These are phyloP conservation scores for Laspeyria flexula DNA, from an alignment of 2,888 invertebrate genomes.

Conservation along the genomic window DNA sequence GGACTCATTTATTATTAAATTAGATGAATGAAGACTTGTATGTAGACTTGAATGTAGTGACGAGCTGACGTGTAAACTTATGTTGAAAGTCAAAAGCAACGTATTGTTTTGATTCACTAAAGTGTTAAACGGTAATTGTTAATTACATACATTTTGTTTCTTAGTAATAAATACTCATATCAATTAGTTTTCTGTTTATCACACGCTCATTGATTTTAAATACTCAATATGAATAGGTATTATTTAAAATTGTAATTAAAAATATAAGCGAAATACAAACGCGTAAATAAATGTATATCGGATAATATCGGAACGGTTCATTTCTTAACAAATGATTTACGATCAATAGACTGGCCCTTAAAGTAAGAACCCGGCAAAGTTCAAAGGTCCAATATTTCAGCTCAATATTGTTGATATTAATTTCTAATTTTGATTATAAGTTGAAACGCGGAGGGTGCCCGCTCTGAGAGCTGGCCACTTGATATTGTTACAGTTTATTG, in stretches of 20 bases:
- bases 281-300: constrained; percentile 9
- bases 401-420: constrained; percentile 47
- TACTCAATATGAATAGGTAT: no score
- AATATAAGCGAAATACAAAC: constrained; percentile 6
- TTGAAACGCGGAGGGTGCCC: constrained; percentile 34
- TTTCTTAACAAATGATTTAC: constrained; percentile 38
- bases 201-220: no score
- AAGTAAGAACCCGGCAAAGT: constrained; percentile 35
- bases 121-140: no score
- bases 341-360: constrained; percentile 34
- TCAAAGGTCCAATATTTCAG: constrained; percentile 42
- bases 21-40: constrained; percentile 1
- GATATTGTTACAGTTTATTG: constrained; percentile 42
- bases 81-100: no score
- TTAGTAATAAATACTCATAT: no score
- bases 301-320: constrained; percentile 22
- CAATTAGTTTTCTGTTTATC: no score
- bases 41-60: no score
- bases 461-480: constrained; percentile 32
- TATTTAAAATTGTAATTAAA: no score
- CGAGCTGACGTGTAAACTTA: no score
- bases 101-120: no score
- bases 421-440: constrained; percentile 46
- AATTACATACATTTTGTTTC: no score
- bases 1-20: constrained; percentile 4